Conservation (phyloP, 2,888 invertebrate species). For the Eustalomyia histrio region DNA sequence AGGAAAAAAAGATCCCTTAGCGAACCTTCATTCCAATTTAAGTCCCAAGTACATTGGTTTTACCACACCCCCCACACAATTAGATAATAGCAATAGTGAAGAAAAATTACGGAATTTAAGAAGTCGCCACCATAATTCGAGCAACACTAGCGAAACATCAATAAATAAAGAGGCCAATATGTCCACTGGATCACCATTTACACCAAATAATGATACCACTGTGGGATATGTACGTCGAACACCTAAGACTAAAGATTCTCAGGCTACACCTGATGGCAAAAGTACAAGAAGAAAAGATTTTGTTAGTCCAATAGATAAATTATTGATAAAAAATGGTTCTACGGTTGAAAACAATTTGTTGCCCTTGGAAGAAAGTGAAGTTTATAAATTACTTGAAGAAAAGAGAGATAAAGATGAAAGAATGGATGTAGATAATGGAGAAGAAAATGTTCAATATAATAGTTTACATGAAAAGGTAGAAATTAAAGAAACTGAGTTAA, state of each 20-base stretch:
- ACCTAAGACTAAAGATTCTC: constrained; percentile 33
- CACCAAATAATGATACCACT: constrained; percentile 45
- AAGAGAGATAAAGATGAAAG: background rate
- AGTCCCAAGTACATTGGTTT: constrained; percentile 78
- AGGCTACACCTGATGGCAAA: constrained; percentile 44
- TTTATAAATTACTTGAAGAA: background rate
- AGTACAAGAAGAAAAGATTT: constrained; percentile 65
- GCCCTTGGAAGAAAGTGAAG: constrained; percentile 54
- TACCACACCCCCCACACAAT: constrained; percentile 64
- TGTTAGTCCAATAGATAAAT: constrained; percentile 77
- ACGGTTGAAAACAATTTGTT: constrained; percentile 68
- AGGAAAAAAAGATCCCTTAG: constrained; percentile 72
- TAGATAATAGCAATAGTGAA: constrained; percentile 66
- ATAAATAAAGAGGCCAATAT: constrained; percentile 50
- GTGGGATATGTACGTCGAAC: constrained; percentile 64
- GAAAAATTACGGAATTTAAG: constrained; percentile 69
- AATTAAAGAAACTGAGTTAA: background rate
- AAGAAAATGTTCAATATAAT: background rate
- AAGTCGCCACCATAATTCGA: constrained; percentile 65
- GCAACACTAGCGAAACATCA: constrained; percentile 4
- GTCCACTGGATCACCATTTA: constrained; percentile 25
- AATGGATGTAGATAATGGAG: background rate
- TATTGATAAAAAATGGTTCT: constrained; percentile 75
- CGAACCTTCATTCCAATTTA: constrained; percentile 74
- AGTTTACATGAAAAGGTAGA: background rate